A percentile compares a stretch with the other conserved stretches of the same genome.
Evolutionary conservation across 2,113 vertebrate genomes (phyloP).

Genomic region (Sturnira hondurensis): DNA sequence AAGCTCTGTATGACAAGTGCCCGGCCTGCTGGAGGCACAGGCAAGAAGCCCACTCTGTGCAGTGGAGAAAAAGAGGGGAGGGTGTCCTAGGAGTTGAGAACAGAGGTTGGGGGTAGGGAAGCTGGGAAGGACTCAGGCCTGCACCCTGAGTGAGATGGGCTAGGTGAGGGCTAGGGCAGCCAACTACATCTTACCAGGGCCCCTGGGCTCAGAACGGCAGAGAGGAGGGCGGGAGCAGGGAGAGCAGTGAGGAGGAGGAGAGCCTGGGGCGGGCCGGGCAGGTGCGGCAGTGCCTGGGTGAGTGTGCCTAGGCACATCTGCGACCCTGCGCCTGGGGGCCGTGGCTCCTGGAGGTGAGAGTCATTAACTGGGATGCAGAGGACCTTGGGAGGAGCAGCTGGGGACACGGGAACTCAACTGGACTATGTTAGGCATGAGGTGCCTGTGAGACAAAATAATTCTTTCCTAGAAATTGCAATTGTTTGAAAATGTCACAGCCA

Average conservation of each 20-base stretch:
- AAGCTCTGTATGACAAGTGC: not conserved
- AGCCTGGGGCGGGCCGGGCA: fast-evolving
- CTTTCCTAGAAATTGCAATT: not conserved
- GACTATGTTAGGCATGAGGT: not conserved
- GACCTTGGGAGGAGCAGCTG: not conserved
- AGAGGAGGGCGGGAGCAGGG: not conserved
- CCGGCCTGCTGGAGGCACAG: not conserved
- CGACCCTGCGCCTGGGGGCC: fast-evolving
- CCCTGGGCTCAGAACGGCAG: not conserved
- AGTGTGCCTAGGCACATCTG: not conserved
- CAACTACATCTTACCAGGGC: not conserved
- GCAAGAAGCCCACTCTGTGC: not conserved
- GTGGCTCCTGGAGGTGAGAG: not conserved
- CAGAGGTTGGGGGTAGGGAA: not conserved
- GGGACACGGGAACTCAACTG: not conserved
- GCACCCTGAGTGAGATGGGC: not conserved
- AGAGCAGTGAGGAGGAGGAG: not conserved
- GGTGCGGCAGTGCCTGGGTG: fast-evolving
- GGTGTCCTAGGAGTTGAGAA: not conserved
- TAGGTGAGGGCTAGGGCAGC: not conserved
- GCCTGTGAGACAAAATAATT: not conserved
- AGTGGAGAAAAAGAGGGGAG: not conserved
- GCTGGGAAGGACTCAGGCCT: not conserved
- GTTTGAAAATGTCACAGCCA: not conserved
- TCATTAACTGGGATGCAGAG: not conserved